Evolutionary conservation across 2,113 vertebrate genomes (phyloP).

Genomic region (Diadophis punctatus): DNA sequence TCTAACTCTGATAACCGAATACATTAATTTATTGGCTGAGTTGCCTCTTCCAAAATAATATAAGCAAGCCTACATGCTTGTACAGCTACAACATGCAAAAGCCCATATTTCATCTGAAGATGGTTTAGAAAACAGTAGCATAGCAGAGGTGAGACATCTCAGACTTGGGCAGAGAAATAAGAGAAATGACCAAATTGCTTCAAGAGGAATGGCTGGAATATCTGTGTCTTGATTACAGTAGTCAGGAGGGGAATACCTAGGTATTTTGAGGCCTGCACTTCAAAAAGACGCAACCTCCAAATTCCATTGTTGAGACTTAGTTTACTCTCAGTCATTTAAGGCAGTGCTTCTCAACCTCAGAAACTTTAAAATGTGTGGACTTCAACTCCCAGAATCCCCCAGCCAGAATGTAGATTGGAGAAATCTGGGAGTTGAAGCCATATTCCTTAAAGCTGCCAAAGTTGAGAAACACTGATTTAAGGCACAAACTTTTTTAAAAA

Average conservation of each 20-base stretch:
- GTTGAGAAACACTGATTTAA: conserved; percentile 25
- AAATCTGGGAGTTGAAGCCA: background rate
- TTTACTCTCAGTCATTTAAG: conserved; percentile 62
- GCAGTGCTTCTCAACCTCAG: conserved; percentile 46
- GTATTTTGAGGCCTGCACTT: conserved; percentile 11
- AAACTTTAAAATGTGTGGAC: background rate
- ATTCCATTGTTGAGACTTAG: conserved; percentile 16
- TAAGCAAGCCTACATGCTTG: conserved; percentile 64
- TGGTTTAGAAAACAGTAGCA: conserved; percentile 40
- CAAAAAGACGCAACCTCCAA: conserved; percentile 42
- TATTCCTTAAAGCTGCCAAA: background rate
- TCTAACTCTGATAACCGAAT: conserved; percentile 39
- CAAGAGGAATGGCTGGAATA: background rate
- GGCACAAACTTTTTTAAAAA: conserved; percentile 69
- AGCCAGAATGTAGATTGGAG: background rate
- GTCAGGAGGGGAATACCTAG: conserved; percentile 17
- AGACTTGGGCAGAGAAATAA: conserved; percentile 8
- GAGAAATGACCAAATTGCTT: conserved; percentile 30
- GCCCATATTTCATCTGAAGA: conserved; percentile 38
- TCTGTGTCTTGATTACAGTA: conserved; percentile 22
- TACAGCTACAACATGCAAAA: conserved; percentile 61
- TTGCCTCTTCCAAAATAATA: conserved; percentile 33
- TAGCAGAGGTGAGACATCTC: conserved; percentile 43
- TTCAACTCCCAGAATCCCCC: background rate
- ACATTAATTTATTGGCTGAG: conserved; percentile 14